Conservation (phyloP, 2,888 invertebrate species). For the Lamproptera curius region DNA sequence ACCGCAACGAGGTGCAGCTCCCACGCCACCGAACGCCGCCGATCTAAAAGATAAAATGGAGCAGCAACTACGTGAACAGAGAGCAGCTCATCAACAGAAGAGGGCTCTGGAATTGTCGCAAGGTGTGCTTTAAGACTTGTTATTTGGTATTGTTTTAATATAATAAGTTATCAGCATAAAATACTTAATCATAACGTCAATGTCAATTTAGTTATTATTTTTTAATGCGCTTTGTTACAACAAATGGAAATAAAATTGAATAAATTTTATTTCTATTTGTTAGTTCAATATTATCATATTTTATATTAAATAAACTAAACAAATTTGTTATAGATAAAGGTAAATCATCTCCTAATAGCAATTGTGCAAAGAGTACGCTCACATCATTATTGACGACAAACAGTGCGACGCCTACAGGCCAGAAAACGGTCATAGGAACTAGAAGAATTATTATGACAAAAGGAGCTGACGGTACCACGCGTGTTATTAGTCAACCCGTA, state of each 20-base stretch:
- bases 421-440: constrained; percentile 81
- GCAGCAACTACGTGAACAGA: constrained; percentile 90
- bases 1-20: constrained; percentile 64
- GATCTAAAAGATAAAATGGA: constrained; percentile 95
- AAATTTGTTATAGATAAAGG: constrained; percentile 50
- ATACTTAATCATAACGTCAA: too few species aligned
- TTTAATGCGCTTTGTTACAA: too few species aligned
- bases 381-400: constrained; percentile 81
- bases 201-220: too few species aligned
- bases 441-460: constrained; percentile 87
- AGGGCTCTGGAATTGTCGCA: constrained; percentile 83
- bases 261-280: constrained; percentile 55
- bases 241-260: background rate
- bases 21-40: constrained; percentile 80
- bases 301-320: too few species aligned
- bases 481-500: constrained; percentile 80
- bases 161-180: too few species aligned
- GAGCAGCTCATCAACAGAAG: constrained; percentile 94
- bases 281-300: too few species aligned
- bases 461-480: constrained; percentile 82
- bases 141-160: too few species aligned
- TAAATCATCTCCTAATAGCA: constrained; percentile 69
- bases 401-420: constrained; percentile 68
- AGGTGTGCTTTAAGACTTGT: constrained; percentile 69
- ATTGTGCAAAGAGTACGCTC: constrained; percentile 80